phyloP scores from a whole-genome alignment of 1,140 invertebrate genomes.

The Camponotus pennsylvanicus region DNA sequence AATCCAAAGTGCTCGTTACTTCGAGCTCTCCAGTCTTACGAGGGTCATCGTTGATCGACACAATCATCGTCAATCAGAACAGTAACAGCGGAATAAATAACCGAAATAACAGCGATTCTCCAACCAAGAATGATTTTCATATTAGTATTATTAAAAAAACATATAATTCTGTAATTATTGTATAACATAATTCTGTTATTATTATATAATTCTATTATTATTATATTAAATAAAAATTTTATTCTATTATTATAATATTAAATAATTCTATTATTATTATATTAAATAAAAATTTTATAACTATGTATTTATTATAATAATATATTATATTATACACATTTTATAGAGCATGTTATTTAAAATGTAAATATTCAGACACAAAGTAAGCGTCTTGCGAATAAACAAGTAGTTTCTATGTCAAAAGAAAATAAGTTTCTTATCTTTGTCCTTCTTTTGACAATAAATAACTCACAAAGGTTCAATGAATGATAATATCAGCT shows the following conservation, averaged over 20 bases:
- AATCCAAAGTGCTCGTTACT: neutral
- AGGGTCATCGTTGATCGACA: slow-evolving; percentile 24
- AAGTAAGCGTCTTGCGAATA: neutral
- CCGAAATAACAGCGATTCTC: neutral
- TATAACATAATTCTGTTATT: too few species aligned
- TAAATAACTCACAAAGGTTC: slow-evolving; percentile 35
- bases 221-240: too few species aligned
- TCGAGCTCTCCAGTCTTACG: neutral
- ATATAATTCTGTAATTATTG: neutral
- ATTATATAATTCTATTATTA: too few species aligned
- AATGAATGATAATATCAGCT: slow-evolving; percentile 20
- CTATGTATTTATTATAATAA: neutral
- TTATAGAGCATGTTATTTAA: neutral
- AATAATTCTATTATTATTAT: neutral
- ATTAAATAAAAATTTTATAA: neutral
- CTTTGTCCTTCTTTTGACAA: neutral
- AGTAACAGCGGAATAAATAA: slow-evolving; percentile 1
- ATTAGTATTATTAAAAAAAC: neutral
- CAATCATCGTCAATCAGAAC: slow-evolving; percentile 46
- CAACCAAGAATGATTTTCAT: neutral
- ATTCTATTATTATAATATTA: too few species aligned
- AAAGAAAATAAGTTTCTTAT: slow-evolving; percentile 13
- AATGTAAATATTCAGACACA: neutral
- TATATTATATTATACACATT: neutral
- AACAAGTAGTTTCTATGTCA: neutral